phyloP scores from a whole-genome alignment of 2,113 vertebrate genomes.

The Brachyhypopomus gauderio region DNA sequence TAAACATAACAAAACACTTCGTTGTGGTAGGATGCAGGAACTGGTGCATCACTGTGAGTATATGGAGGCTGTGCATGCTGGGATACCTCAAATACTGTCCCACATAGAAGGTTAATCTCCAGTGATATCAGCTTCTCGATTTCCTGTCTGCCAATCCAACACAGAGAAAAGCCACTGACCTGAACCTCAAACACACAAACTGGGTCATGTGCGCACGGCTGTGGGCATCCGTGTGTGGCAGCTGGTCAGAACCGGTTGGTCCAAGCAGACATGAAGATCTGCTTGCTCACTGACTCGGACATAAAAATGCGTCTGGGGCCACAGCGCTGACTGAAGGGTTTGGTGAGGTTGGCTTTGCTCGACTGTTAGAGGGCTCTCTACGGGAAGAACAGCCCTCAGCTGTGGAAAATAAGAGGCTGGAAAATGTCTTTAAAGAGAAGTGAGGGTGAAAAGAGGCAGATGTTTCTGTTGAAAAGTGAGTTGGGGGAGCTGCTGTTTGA shows the following conservation, averaged over 20 bases:
- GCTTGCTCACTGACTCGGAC: neutral
- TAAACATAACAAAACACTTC: too few relatives aligned
- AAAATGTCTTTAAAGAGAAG: too few relatives aligned
- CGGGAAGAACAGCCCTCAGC: conserved; percentile 13
- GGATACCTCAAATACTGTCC: too few relatives aligned
- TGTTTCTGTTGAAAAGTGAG: conserved; percentile 19
- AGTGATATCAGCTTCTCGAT: too few relatives aligned
- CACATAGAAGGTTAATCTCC: too few relatives aligned
- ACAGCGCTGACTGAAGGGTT: neutral
- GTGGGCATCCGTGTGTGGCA: conserved; percentile 48
- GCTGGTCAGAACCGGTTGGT: conserved; percentile 62
- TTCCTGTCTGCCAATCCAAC: too few relatives aligned
- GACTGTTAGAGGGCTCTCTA: neutral
- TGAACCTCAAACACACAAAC: conserved; percentile 31
- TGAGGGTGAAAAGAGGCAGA: conserved; percentile 11
- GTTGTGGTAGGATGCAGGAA: too few relatives aligned
- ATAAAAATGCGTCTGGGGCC: conserved; percentile 15
- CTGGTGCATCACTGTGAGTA: too few relatives aligned
- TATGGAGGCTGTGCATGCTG: too few relatives aligned
- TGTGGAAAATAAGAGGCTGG: conserved; percentile 7
- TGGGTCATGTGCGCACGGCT: conserved; percentile 47
- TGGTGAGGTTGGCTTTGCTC: neutral
- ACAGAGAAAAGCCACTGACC: conserved; percentile 20
- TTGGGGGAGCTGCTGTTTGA: conserved; percentile 9
- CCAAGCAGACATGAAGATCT: too few relatives aligned